Conservation (phyloP, 2,888 invertebrate genomes). For the Eupithecia insigniata region DNA sequence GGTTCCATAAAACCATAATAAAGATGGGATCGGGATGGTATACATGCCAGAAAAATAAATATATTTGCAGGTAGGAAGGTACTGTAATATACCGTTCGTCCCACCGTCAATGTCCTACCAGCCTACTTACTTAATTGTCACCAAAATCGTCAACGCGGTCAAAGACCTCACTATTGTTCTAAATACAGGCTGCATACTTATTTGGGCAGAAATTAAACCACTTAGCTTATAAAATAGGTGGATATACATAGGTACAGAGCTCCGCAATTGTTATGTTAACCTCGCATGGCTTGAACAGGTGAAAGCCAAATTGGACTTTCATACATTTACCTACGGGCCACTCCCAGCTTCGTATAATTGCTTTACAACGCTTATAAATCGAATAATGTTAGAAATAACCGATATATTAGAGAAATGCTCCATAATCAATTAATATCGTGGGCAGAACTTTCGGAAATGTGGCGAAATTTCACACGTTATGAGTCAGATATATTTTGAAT, state of each 20-base stretch:
- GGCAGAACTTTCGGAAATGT: slow-evolving; percentile 30
- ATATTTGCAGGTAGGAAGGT: background rate
- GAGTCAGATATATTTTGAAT: background rate
- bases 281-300: slow-evolving; percentile 40
- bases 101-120: background rate
- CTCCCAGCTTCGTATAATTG: slow-evolving; percentile 32
- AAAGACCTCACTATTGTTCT: slow-evolving; percentile 7
- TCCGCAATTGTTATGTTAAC: slow-evolving; percentile 41
- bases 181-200: background rate
- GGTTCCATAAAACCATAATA: background rate
- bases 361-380: slow-evolving; percentile 31
- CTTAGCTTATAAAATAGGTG: background rate
- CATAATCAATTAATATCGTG: slow-evolving; percentile 25
- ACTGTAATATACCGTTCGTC: too few species aligned
- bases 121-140: background rate
- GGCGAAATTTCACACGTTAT: slow-evolving; percentile 25
- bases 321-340: slow-evolving; percentile 36
- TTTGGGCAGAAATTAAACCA: background rate
- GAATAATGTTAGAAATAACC: slow-evolving; percentile 28
- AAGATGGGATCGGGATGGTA: too few species aligned
- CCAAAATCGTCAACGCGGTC: slow-evolving; percentile 1
- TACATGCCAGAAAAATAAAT: background rate
- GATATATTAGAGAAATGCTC: slow-evolving; percentile 30
- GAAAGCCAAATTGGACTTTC: slow-evolving; percentile 51
- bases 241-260: slow-evolving; percentile 16